A percentile compares a stretch with the other conserved stretches of the same genome.
phyloP scores from a whole-genome alignment of 2,797 vertebrate genomes.

The Ciconia nigra region DNA sequence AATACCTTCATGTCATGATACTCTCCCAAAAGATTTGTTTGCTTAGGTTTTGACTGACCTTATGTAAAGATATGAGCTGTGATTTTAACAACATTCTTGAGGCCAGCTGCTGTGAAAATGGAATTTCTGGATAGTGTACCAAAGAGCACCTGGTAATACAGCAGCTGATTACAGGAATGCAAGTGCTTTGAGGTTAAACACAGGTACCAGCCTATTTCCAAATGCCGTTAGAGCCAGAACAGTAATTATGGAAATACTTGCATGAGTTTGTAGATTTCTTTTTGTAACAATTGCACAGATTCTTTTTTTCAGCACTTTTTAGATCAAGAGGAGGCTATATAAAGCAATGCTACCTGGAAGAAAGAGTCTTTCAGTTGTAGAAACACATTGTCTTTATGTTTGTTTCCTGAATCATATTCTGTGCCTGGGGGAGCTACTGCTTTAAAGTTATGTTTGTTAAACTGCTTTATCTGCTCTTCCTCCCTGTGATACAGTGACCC shows the following conservation, averaged over 20 bases:
- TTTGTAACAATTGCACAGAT: background rate
- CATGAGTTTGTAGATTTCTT: background rate
- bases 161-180: background rate
- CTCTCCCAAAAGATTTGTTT: background rate
- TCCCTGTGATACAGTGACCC: conserved; percentile 78
- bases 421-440: background rate
- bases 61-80: background rate
- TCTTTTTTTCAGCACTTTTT: background rate
- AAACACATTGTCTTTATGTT: background rate
- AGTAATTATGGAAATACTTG: background rate
- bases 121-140: background rate
- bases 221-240: background rate
- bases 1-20: background rate
- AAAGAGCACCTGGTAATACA: background rate
- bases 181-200: background rate
- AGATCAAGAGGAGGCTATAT: background rate
- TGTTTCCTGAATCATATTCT: background rate
- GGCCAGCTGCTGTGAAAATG: background rate
- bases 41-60: background rate
- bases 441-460: background rate
- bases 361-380: background rate
- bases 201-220: background rate
- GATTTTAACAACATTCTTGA: background rate
- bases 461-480: background rate
- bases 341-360: background rate